Evolutionary conservation across 2,888 invertebrate species (phyloP).

Genomic region (Gymnocheta viridis): DNA sequence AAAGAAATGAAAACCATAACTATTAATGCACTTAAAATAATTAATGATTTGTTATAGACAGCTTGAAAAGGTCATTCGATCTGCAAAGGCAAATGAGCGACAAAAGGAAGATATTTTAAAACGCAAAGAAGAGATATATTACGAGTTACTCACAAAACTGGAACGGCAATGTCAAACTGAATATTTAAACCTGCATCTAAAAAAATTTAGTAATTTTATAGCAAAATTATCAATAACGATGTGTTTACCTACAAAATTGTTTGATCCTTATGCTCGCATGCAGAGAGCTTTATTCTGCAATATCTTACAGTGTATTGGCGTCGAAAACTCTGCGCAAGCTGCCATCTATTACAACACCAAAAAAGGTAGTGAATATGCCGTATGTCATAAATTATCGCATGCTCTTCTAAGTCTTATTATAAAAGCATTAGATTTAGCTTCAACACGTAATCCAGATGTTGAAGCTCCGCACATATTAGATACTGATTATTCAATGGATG

Average conservation of each 20-base stretch:
- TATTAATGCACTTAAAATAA: not conserved
- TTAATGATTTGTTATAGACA: slow-evolving; percentile 71
- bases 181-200: slow-evolving; percentile 76
- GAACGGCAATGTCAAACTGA: slow-evolving; percentile 77
- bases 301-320: slow-evolving; percentile 77
- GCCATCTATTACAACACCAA: slow-evolving; percentile 77
- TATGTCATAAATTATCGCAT: slow-evolving; percentile 78
- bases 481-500: slow-evolving; percentile 77
- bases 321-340: slow-evolving; percentile 75
- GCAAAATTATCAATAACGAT: slow-evolving; percentile 78
- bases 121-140: slow-evolving; percentile 77
- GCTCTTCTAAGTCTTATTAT: slow-evolving; percentile 77
- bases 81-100: slow-evolving; percentile 74
- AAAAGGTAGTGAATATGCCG: slow-evolving; percentile 77
- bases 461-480: slow-evolving; percentile 68
- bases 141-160: slow-evolving; percentile 76
- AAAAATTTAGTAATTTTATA: slow-evolving; percentile 77
- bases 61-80: slow-evolving; percentile 75
- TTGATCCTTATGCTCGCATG: slow-evolving; percentile 78
- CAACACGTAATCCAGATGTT: slow-evolving; percentile 73
- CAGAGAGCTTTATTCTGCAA: slow-evolving; percentile 79
- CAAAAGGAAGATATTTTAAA: slow-evolving; percentile 75
- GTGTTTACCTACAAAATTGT: slow-evolving; percentile 76
- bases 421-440: slow-evolving; percentile 77
- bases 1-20: not conserved